These are phyloP conservation scores for Drosophila suboccidentalis DNA, from an alignment of 2,888 invertebrate genomes.

Conservation along the genomic window DNA sequence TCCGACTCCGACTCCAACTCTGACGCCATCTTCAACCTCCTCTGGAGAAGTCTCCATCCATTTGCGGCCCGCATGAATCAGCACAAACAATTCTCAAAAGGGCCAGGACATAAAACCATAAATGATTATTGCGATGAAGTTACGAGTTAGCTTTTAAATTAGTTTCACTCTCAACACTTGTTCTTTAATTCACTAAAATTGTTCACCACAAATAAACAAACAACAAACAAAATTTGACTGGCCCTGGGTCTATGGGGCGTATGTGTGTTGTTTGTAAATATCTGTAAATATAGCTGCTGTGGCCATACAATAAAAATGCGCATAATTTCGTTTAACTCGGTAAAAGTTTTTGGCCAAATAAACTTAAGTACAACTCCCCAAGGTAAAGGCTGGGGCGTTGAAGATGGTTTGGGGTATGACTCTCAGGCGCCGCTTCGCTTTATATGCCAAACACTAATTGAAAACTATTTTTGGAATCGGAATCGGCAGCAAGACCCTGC, in stretches of 20 bases:
- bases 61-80: slow-evolving; percentile 52
- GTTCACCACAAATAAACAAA: slow-evolving; percentile 50
- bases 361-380: slow-evolving; percentile 69
- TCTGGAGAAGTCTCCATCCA: neutral
- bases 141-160: slow-evolving; percentile 49
- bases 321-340: slow-evolving; percentile 70
- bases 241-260: slow-evolving; percentile 15
- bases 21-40: neutral
- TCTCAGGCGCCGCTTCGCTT: slow-evolving; percentile 54
- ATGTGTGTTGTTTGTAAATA: slow-evolving; percentile 25
- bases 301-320: slow-evolving; percentile 71
- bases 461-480: slow-evolving; percentile 75
- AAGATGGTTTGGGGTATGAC: slow-evolving; percentile 19
- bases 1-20: slow-evolving; percentile 2
- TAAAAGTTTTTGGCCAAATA: slow-evolving; percentile 68
- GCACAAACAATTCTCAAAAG: slow-evolving; percentile 52
- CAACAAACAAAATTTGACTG: slow-evolving; percentile 48
- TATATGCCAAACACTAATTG: slow-evolving; percentile 71
- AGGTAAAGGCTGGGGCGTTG: slow-evolving; percentile 27
- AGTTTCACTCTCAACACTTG: slow-evolving; percentile 37
- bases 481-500: slow-evolving; percentile 23
- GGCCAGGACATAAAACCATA: slow-evolving; percentile 51
- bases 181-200: slow-evolving; percentile 59
- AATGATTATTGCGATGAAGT: slow-evolving; percentile 49
- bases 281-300: slow-evolving; percentile 9